phyloP scores from a whole-genome alignment of 2,888 invertebrate species.

The Apocheima hispidaria region DNA sequence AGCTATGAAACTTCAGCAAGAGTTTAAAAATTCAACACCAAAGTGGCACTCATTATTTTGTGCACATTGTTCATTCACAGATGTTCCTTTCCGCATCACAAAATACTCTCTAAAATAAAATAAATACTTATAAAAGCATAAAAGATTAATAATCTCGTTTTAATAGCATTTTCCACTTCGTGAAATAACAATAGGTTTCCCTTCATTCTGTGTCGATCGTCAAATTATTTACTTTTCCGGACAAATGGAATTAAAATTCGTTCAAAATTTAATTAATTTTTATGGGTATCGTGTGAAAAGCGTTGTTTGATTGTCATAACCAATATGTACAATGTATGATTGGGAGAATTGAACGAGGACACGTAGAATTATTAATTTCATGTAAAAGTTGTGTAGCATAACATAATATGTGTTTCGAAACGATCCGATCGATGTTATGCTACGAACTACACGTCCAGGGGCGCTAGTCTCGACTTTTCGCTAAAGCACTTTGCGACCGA shows the following conservation, averaged over 20 bases:
- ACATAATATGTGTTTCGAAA: no score
- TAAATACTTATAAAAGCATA: slow-evolving; percentile 14
- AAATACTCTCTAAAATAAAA: slow-evolving; percentile 13
- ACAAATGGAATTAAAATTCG: slow-evolving; percentile 12
- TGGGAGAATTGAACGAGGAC: not conserved
- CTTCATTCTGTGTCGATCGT: slow-evolving; percentile 15
- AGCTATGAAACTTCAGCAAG: no score
- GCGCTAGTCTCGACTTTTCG: no score
- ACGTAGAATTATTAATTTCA: not conserved
- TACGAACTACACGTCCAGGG: no score
- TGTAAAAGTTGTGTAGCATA: no score
- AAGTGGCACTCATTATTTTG: not conserved
- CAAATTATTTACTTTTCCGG: slow-evolving; percentile 19
- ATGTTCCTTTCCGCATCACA: not conserved
- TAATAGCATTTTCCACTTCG: slow-evolving; percentile 24
- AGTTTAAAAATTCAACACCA: not conserved
- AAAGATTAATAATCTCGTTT: slow-evolving; percentile 15
- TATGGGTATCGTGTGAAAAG: slow-evolving; percentile 3
- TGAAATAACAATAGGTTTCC: slow-evolving; percentile 14
- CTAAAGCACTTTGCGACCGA: no score
- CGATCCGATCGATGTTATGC: no score
- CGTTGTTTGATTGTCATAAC: slow-evolving; percentile 1
- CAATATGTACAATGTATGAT: not conserved
- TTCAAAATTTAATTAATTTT: slow-evolving; percentile 21
- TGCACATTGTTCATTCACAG: not conserved